These are phyloP conservation scores for Drosophila neonasuta DNA, from an alignment of 2,888 invertebrate species.

Conservation along the genomic window DNA sequence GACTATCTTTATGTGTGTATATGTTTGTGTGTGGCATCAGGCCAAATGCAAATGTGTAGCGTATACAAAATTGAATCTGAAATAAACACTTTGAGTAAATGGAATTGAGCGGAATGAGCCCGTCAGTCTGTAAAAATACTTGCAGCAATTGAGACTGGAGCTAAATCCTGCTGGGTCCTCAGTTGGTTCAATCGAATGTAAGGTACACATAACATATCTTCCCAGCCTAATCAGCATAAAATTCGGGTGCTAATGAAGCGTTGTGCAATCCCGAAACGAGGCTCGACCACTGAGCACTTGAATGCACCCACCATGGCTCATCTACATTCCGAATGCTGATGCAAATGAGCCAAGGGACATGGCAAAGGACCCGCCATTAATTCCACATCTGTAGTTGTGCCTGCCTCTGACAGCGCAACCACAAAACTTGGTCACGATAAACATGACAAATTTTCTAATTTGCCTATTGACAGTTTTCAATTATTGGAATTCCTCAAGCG, in stretches of 20 bases:
- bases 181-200: neutral
- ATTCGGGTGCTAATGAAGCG: conserved; percentile 71
- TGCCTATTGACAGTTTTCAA: conserved; percentile 78
- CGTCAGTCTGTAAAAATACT: conserved; percentile 63
- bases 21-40: conserved; percentile 31
- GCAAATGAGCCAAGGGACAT: conserved; percentile 69
- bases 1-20: conserved; percentile 9
- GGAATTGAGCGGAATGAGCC: conserved; percentile 61
- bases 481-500: conserved; percentile 67
- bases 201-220: neutral
- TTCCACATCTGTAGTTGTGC: conserved; percentile 13
- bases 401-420: conserved; percentile 34
- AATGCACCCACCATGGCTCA: conserved; percentile 55
- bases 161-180: conserved; percentile 15
- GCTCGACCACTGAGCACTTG: conserved; percentile 44
- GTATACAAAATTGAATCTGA: conserved; percentile 25
- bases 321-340: conserved; percentile 40
- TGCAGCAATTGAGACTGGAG: conserved; percentile 1
- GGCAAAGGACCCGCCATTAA: conserved; percentile 34
- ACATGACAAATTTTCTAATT: conserved; percentile 75
- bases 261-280: conserved; percentile 49
- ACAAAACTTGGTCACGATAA: conserved; percentile 52
- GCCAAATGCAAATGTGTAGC: conserved; percentile 64
- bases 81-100: conserved; percentile 23
- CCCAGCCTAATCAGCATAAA: conserved; percentile 72